Evolutionary conservation across 2,888 invertebrate genomes (phyloP).

Genomic region (Platycheirus albimanus): DNA sequence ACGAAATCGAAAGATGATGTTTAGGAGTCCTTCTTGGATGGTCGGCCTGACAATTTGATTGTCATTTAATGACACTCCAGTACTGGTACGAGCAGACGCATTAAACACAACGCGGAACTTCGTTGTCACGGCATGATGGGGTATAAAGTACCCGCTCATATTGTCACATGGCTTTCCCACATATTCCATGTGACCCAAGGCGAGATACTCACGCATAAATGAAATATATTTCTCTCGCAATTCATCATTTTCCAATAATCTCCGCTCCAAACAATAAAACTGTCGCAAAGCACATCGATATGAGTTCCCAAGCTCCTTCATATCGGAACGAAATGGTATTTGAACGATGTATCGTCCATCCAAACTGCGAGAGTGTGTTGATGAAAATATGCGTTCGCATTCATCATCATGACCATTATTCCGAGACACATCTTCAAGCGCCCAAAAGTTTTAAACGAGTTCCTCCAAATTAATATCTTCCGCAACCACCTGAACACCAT

Average conservation of each 20-base stretch:
- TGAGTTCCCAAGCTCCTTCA: constrained; percentile 10
- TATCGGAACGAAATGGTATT: constrained; percentile 20
- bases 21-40: constrained; percentile 18
- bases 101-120: constrained; percentile 58
- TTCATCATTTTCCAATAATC: not conserved
- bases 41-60: constrained; percentile 26
- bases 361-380: not conserved
- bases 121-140: constrained; percentile 46
- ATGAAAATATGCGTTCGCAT: not conserved
- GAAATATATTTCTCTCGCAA: constrained; percentile 20
- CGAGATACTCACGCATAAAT: constrained; percentile 35
- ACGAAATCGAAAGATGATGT: constrained; percentile 43
- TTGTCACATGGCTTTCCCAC: constrained; percentile 16
- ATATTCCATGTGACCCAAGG: constrained; percentile 6
- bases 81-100: constrained; percentile 32
- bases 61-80: constrained; percentile 51
- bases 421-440: constrained; percentile 24
- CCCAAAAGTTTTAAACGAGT: constrained; percentile 34
- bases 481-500: not conserved
- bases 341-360: constrained; percentile 41
- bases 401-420: constrained; percentile 2
- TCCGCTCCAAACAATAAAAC: constrained; percentile 32
- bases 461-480: constrained; percentile 24
- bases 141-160: constrained; percentile 32
- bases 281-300: constrained; percentile 10